These are phyloP conservation scores for Bombus huntii DNA, from an alignment of 1,140 invertebrate genomes.

Conservation along the genomic window DNA sequence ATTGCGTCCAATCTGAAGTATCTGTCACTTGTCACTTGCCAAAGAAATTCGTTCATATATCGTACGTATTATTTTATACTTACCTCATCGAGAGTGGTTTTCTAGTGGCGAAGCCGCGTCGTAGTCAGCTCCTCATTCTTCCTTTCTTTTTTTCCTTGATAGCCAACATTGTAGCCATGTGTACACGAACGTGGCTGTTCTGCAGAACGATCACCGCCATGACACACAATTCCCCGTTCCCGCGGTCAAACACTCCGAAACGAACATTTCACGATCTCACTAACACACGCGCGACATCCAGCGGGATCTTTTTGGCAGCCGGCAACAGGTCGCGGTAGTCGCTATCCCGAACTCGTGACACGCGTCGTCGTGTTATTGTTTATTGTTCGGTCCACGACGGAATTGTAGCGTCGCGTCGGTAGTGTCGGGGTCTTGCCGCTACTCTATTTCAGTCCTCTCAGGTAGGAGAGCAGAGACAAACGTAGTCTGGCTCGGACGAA, in stretches of 20 bases:
- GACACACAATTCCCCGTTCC: slow-evolving; percentile 48
- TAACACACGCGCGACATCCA: slow-evolving; percentile 4
- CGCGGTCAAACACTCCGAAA: slow-evolving; percentile 18
- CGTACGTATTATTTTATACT: slow-evolving; percentile 38
- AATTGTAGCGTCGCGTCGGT: neutral
- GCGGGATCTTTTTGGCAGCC: slow-evolving; percentile 38
- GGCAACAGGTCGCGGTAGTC: slow-evolving; percentile 36
- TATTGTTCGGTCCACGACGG: slow-evolving; percentile 13
- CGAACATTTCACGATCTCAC: slow-evolving; percentile 46
- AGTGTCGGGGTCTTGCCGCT: slow-evolving; percentile 6
- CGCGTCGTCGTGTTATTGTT: slow-evolving; percentile 31
- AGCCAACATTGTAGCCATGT: slow-evolving; percentile 29
- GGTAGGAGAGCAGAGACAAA: slow-evolving; percentile 25
- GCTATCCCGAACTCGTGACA: slow-evolving; percentile 1
- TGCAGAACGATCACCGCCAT: slow-evolving; percentile 49
- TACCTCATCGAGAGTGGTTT: slow-evolving; percentile 72
- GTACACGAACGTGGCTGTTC: slow-evolving; percentile 26
- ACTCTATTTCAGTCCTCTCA: slow-evolving; percentile 35
- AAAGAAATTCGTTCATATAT: neutral
- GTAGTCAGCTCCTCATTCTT: slow-evolving; percentile 75
- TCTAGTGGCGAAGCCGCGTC: slow-evolving; percentile 55
- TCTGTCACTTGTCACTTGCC: neutral
- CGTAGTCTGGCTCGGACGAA: slow-evolving; percentile 26
- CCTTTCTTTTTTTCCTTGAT: slow-evolving; percentile 67
- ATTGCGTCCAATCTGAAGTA: neutral